Base-by-base conservation (phyloP, 2,888 invertebrate species). In the Rambutsinella grinnellia region DNA sequence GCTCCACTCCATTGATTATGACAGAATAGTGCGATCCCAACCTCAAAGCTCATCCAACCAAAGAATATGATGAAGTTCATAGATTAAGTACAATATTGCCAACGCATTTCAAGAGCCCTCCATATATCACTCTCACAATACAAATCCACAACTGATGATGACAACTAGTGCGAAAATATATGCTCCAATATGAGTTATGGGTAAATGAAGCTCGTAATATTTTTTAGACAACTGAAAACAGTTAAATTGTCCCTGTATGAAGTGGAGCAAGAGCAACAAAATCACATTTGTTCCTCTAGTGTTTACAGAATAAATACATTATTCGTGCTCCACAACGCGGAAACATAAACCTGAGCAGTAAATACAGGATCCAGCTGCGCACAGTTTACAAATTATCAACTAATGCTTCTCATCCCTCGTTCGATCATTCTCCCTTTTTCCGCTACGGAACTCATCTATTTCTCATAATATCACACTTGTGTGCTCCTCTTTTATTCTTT, bases 321-420 rank as follows among this genome's bases (percentile, higher is more conserved):
- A 49, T 54, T 46, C 61, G 56, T 53, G 36, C 24, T 26, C 19
- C 46, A 44, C 36, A 60, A 21, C 8, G 28, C 17, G 54, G 49
- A 23, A 60, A 71, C 21, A 27, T 21, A 60, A 65, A 36, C 51
- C 53, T 57, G 56, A n/a, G n/a, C n/a, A n/a, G n/a, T n/a, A n/a
- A n/a, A n/a, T n/a, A n/a, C n/a, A n/a, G n/a, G n/a, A n/a, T 68
- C 71, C 77, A 77, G 77, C 77, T 77, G 77, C 71, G 77, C 67
- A 27, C 13, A 77, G 77, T 77, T 77, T 77, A 77, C 77, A 77
- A 77, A 77, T 77, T 67, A 63, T 75, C 75, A 51, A 58, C 72
- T 65, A 72, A 72, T 72, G 65, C 65, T 27, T 51, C 54, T 61
- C 44, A 65, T 65, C 65, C 72, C 58, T 72, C 63, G 47, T 63